Percentiles rank a stretch among this genome's conserved stretches.
These are phyloP conservation scores for Melanotaenia maccullochi DNA, from an alignment of 2,797 vertebrate genomes.

Conservation along the genomic window DNA sequence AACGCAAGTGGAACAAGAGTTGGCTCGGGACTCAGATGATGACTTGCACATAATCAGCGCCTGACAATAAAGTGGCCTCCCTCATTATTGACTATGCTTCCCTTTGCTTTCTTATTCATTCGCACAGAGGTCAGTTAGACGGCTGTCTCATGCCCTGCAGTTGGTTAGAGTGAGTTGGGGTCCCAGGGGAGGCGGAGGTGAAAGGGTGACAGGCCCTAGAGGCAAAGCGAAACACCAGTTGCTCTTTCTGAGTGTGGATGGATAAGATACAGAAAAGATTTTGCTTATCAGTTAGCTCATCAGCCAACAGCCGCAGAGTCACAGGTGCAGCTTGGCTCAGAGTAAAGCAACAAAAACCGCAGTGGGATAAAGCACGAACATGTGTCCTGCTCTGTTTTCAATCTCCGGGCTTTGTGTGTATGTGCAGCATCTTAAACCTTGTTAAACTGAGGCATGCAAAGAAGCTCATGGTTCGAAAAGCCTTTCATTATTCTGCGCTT, in stretches of 20 bases:
- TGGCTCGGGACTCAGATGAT: constrained; percentile 58
- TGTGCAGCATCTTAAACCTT: neutral
- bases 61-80: constrained; percentile 58
- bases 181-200: constrained; percentile 55
- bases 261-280: constrained; percentile 44
- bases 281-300: constrained; percentile 62
- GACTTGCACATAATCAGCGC: constrained; percentile 68
- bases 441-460: constrained; percentile 21
- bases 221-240: constrained; percentile 33
- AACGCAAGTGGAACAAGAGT: constrained; percentile 52
- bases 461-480: constrained; percentile 12
- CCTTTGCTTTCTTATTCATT: constrained; percentile 40
- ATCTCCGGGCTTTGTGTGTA: neutral
- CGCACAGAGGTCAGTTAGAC: constrained; percentile 56
- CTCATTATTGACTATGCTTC: constrained; percentile 64
- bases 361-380: constrained; percentile 13
- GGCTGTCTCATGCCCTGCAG: constrained; percentile 29
- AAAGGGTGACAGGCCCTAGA: constrained; percentile 42
- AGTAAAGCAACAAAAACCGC: constrained; percentile 31
- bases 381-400: neutral
- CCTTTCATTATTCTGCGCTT: constrained; percentile 28
- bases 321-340: constrained; percentile 57
- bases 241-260: constrained; percentile 28
- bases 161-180: constrained; percentile 50
- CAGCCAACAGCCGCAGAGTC: constrained; percentile 41